These are phyloP conservation scores for Philereme transversata DNA, from an alignment of 2,888 invertebrate genomes.

Conservation along the genomic window DNA sequence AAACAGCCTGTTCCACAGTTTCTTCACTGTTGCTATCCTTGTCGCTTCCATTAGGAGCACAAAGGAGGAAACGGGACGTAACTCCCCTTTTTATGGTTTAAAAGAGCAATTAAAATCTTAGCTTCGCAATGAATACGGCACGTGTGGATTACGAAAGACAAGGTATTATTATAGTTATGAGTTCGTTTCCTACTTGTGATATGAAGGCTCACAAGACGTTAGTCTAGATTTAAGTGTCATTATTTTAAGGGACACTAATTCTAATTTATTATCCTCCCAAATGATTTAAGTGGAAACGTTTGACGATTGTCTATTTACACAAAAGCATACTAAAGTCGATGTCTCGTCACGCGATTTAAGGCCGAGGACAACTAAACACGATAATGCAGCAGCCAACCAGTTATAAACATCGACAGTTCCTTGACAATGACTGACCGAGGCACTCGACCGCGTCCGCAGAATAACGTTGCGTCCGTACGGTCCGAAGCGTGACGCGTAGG, in stretches of 20 bases:
- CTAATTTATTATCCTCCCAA: too few relatives aligned
- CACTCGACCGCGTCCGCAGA: constrained; percentile 20
- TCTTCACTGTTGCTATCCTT: constrained; percentile 16
- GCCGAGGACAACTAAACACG: not conserved
- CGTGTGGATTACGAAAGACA: constrained; percentile 23
- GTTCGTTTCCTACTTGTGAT: constrained; percentile 15
- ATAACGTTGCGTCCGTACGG: constrained; percentile 2
- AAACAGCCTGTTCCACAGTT: constrained; percentile 28
- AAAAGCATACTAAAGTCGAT: too few relatives aligned
- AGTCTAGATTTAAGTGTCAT: not conserved
- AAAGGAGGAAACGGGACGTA: constrained; percentile 19
- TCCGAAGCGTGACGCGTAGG: constrained; percentile 20
- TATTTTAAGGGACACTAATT: too few relatives aligned
- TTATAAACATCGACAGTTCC: constrained; percentile 17
- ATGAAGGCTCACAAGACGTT: constrained; percentile 1
- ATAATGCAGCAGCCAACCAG: constrained; percentile 4
- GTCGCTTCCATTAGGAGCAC: constrained; percentile 15
- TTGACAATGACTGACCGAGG: constrained; percentile 33
- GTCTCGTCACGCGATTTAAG: too few relatives aligned
- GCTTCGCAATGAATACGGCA: constrained; percentile 19
- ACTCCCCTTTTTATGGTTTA: constrained; percentile 16
- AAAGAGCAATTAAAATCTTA: constrained; percentile 34
- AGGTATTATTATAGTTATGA: constrained; percentile 11
- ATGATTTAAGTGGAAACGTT: too few relatives aligned
- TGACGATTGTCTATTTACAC: too few relatives aligned